These are phyloP conservation scores for Aleiodes testaceus DNA, from an alignment of 2,888 invertebrate species.

Conservation along the genomic window DNA sequence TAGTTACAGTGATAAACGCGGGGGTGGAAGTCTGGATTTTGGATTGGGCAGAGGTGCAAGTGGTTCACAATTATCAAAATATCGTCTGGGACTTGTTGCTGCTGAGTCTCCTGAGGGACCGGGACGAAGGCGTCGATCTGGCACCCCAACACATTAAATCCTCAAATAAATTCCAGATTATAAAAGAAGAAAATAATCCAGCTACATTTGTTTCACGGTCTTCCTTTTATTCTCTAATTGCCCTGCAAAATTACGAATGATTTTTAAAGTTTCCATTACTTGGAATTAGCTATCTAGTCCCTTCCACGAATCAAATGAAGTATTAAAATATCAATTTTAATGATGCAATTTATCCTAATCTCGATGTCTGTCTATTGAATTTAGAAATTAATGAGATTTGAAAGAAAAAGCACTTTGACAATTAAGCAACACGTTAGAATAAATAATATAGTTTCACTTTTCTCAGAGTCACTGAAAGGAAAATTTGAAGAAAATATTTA, in stretches of 20 bases:
- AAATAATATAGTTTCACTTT: background rate
- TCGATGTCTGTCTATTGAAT: conserved; percentile 26
- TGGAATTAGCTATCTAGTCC: background rate
- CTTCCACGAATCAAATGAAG: background rate
- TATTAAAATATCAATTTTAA: background rate
- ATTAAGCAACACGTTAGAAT: conserved; percentile 1
- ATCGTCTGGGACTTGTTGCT: conserved; percentile 91
- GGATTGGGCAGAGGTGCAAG: conserved; percentile 92
- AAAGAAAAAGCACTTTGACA: background rate
- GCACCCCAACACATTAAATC: conserved; percentile 58
- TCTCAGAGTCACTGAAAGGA: background rate
- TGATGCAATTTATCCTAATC: conserved; percentile 6
- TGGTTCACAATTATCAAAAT: conserved; percentile 92
- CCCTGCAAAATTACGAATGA: background rate
- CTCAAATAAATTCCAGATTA: conserved; percentile 4
- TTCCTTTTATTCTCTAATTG: background rate
- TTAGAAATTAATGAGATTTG: conserved; percentile 4
- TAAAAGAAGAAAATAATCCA: conserved; percentile 13
- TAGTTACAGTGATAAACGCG: conserved; percentile 84
- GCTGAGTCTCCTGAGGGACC: conserved; percentile 93
- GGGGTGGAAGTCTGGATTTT: conserved; percentile 79
- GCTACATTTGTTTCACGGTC: background rate
- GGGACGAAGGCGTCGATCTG: conserved; percentile 85
- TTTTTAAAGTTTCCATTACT: background rate
- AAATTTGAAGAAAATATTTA: too few relatives aligned